These are phyloP conservation scores for Salvator merianae DNA, from an alignment of 2,113 vertebrate genomes.

Conservation along the genomic window DNA sequence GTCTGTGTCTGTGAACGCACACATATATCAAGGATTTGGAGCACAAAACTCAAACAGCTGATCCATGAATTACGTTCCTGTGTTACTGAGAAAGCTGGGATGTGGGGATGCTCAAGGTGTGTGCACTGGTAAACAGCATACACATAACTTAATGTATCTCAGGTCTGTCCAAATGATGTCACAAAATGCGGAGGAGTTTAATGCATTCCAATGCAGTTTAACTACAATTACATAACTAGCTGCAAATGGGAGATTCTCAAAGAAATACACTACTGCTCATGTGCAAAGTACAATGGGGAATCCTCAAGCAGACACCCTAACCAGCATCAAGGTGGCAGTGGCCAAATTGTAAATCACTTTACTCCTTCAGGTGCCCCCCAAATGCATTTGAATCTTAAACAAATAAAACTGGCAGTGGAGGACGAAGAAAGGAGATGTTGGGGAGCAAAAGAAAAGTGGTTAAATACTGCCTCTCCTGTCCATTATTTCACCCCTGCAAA, in stretches of 20 bases:
- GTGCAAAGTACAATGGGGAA: background rate
- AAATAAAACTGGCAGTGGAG: background rate
- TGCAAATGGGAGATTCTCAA: background rate
- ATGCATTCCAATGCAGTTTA: background rate
- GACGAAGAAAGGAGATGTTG: background rate
- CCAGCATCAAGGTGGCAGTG: background rate
- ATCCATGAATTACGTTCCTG: too few relatives aligned
- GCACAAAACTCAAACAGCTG: too few relatives aligned
- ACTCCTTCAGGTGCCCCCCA: background rate
- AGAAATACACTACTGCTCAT: background rate
- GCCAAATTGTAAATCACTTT: background rate
- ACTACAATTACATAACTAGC: background rate
- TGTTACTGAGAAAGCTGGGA: too few relatives aligned
- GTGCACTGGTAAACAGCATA: too few relatives aligned
- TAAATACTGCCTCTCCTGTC: background rate
- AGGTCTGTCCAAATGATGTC: too few relatives aligned
- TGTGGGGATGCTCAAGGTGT: too few relatives aligned
- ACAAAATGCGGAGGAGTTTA: background rate
- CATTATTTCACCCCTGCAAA: background rate
- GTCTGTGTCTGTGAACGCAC: too few relatives aligned
- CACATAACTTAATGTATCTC: too few relatives aligned
- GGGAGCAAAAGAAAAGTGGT: background rate
- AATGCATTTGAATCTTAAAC: background rate
- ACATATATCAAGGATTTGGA: too few relatives aligned
- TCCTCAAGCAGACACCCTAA: background rate